A percentile compares a stretch with the other conserved stretches of the same genome.
These are phyloP conservation scores for Limnephilus rhombicus DNA, from an alignment of 2,888 invertebrate genomes.

Conservation along the genomic window DNA sequence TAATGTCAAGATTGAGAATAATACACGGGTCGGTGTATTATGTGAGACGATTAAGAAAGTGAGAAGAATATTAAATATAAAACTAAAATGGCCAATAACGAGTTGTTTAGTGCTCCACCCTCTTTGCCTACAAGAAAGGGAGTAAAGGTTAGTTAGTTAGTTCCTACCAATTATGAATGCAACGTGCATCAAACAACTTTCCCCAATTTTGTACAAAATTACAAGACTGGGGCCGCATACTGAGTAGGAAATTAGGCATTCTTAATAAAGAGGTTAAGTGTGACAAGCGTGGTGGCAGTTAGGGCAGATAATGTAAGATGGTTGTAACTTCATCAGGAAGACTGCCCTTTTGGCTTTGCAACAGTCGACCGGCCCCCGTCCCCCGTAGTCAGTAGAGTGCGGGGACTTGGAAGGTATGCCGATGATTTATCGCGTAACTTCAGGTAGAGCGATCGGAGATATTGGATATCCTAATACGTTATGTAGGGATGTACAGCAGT, in stretches of 20 bases:
- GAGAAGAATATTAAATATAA: too few species aligned
- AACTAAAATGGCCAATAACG: too few species aligned
- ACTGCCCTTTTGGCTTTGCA: not conserved
- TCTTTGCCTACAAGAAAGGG: too few species aligned
- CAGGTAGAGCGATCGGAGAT: constrained; percentile 39
- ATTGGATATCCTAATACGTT: constrained; percentile 21
- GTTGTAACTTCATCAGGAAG: constrained; percentile 37
- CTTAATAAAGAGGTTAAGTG: constrained; percentile 19
- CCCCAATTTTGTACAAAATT: constrained; percentile 11
- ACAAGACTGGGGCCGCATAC: constrained; percentile 6
- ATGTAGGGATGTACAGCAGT: not conserved
- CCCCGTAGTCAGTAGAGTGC: not conserved
- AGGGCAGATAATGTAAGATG: not conserved
- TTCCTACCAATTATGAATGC: not conserved
- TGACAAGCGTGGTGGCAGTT: not conserved
- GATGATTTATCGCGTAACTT: constrained; percentile 35
- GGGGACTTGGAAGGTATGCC: constrained; percentile 23
- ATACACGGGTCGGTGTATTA: too few species aligned
- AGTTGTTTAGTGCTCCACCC: too few species aligned
- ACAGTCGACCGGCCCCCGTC: constrained; percentile 16
- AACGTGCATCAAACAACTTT: not conserved
- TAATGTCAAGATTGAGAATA: too few species aligned
- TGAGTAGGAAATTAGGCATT: constrained; percentile 31
- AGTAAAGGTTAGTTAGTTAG: too few species aligned
- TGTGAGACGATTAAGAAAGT: too few species aligned